Base-by-base conservation (phyloP, 2,113 vertebrate genomes). In the Geothlypis trichas region DNA sequence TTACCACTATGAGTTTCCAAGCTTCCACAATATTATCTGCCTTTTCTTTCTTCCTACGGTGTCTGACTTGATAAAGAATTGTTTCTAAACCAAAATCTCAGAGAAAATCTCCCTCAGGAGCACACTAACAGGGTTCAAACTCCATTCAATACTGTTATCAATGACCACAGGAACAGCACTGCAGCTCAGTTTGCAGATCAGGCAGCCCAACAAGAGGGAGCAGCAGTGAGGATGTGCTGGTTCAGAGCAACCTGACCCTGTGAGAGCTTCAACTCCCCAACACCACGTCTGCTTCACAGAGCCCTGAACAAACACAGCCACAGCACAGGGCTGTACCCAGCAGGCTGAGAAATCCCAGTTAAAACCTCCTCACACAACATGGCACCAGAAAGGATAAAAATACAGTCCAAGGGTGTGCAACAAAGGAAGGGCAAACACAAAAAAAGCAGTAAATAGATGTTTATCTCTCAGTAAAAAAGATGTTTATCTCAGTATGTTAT, bases 21-120 rank as follows among this genome's bases (percentile, higher is more conserved):
- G 12, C 24, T 49, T 88, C 35, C 15, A 3, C 5, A 77, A 9
- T 6, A 67, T 3, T 0, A 21, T 11, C 23, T 41, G 28, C 4
- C 31, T 69, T 42, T n/a, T 51, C 42, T 35, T 23, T n/a, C 20
- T 79, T n/a, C n/a, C 12, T 24, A 19, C 0, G 0, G 19, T 8
- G 4, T 54, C 52, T 71, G 31, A 41, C 30, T 62, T 16, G 4
- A 42, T 52, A 41, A 68, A 88, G 24, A 31, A n/a, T 4, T 54
- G 31, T 58, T 91, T 71, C 42, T 51, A 77, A 90, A 69, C 13
- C 55, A 46, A n/a, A 91, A 47, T 7, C 1, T 21, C 31, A 5
- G 31, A 46, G 37, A 41, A 79, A 66, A 42, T 19, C 55, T 88
- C 44, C 14, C 72, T 66, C 18, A 58, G 67, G n/a, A 83, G 55